Percentiles rank a stretch among this genome's conserved stretches.
phyloP scores from a whole-genome alignment of 1,140 invertebrate species.

The Pachyrhynchus sulphureomaculatus region DNA sequence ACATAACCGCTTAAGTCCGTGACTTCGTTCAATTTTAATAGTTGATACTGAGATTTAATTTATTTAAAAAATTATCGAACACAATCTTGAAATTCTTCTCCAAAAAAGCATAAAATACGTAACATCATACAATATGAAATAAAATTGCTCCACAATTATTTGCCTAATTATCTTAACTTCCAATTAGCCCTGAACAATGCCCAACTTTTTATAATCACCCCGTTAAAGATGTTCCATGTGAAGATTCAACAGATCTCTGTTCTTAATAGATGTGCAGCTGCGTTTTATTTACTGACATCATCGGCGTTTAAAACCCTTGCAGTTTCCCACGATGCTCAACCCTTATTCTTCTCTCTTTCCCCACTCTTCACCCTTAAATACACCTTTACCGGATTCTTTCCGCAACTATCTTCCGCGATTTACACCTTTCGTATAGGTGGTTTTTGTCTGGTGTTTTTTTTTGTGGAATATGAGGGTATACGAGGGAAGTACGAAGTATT shows the following conservation, averaged over 20 bases:
- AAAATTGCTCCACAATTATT: too few relatives aligned
- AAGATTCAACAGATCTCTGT: slow-evolving; percentile 4
- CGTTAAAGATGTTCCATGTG: slow-evolving; percentile 2
- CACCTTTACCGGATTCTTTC: slow-evolving; percentile 26
- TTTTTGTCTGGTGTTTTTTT: slow-evolving; percentile 2
- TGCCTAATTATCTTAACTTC: too few relatives aligned
- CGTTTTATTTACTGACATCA: slow-evolving; percentile 16
- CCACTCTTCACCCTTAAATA: neutral
- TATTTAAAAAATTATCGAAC: too few relatives aligned
- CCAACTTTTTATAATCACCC: neutral
- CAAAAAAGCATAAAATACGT: too few relatives aligned
- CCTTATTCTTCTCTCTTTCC: neutral
- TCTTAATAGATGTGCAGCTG: slow-evolving; percentile 19
- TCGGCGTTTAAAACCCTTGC: slow-evolving; percentile 7
- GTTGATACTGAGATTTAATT: too few relatives aligned
- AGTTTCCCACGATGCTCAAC: slow-evolving; percentile 24
- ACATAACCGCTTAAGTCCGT: too few relatives aligned
- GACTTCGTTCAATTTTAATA: too few relatives aligned
- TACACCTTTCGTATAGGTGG: slow-evolving; percentile 9
- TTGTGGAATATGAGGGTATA: too few relatives aligned
- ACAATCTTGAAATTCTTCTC: too few relatives aligned
- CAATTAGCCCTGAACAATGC: too few relatives aligned
- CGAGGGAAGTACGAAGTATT: too few relatives aligned
- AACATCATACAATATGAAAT: too few relatives aligned
- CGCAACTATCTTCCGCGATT: slow-evolving; percentile 26